Evolutionary conservation across 1,140 invertebrate species (phyloP).

Genomic region (Reticulitermes speratus): DNA sequence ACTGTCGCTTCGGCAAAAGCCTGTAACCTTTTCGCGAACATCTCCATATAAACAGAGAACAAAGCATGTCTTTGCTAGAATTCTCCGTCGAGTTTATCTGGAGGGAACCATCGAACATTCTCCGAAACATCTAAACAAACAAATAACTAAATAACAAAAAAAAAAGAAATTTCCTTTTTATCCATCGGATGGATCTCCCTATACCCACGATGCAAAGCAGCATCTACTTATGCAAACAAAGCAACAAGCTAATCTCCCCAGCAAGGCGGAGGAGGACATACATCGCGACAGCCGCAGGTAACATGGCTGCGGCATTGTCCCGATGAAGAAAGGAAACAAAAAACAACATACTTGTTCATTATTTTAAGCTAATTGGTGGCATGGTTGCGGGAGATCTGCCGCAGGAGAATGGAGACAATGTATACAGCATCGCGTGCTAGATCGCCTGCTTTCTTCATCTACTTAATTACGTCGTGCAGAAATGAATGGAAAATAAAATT

Average conservation of each 20-base stretch:
- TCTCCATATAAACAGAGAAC: background rate
- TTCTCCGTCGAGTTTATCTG: background rate
- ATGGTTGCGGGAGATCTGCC: background rate
- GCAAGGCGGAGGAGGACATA: constrained; percentile 1
- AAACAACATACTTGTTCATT: constrained; percentile 28
- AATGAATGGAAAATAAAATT: no score
- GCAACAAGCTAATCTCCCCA: background rate
- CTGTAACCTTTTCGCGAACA: background rate
- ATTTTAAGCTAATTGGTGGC: constrained; percentile 34
- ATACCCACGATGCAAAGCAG: no score
- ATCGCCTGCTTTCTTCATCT: no score
- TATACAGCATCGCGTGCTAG: background rate
- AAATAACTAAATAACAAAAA: background rate
- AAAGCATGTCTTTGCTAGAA: background rate
- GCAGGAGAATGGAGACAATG: background rate
- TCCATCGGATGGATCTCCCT: background rate
- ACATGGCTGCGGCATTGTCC: no score
- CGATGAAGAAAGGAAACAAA: background rate
- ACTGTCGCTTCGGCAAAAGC: no score
- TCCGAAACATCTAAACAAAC: no score
- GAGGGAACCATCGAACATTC: background rate
- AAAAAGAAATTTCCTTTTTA: background rate
- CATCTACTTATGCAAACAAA: constrained; percentile 8
- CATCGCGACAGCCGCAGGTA: no score
- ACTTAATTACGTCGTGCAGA: no score